A percentile compares a stretch with the other conserved stretches of the same genome.
Conservation (phyloP, 2,113 vertebrate species). For the Copsychus sechellarum region DNA sequence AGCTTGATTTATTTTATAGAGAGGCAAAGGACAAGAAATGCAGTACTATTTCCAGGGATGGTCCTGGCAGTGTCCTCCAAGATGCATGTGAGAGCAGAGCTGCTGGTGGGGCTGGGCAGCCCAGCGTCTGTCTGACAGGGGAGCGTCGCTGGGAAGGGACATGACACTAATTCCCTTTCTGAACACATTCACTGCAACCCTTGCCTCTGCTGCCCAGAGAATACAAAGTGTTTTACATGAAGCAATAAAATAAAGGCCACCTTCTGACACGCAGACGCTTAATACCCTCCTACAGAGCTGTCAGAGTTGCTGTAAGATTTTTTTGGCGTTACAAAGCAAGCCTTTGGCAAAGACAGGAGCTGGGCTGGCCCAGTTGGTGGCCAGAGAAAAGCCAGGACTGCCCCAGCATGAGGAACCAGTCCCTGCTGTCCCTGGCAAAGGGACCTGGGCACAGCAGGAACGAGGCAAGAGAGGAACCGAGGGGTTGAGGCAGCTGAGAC, state of each 20-base stretch:
- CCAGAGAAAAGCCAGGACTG: neutral
- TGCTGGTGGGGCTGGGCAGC: neutral
- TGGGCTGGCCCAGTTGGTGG: neutral
- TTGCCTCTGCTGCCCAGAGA: neutral
- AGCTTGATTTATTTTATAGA: constrained; percentile 35
- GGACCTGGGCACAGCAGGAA: neutral
- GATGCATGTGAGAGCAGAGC: neutral
- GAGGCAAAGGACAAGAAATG: constrained; percentile 27
- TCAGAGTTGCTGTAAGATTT: neutral
- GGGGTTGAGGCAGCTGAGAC: neutral
- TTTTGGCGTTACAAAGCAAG: neutral
- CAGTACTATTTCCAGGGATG: neutral
- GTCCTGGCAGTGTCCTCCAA: neutral
- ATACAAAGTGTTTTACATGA: neutral
- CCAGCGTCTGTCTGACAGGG: neutral
- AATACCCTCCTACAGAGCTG: neutral
- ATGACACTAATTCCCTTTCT: neutral
- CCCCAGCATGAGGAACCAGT: neutral
- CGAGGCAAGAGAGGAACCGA: fast-evolving
- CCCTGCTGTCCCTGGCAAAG: neutral
- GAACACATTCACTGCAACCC: neutral
- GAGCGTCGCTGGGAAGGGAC: fast-evolving
- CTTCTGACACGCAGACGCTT: neutral
- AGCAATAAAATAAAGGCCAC: neutral
- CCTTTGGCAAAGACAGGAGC: neutral